Percentiles rank a stretch among this genome's conserved stretches.
Evolutionary conservation across 2,888 invertebrate genomes (phyloP).

Genomic region (Drosophila peninsularis): DNA sequence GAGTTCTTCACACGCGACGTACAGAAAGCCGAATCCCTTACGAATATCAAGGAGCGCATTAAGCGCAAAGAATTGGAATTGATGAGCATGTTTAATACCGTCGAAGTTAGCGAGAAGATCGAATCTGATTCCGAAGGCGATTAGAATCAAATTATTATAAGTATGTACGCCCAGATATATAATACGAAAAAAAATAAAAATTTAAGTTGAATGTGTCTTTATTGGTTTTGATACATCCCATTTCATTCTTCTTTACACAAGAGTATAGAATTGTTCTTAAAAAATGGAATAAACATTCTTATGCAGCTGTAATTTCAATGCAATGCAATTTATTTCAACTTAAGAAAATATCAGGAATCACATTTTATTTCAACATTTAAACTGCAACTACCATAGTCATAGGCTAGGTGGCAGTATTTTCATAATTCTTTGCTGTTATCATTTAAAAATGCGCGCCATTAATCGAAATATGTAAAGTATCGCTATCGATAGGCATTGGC

Average conservation of each 20-base stretch:
- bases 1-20: conserved; percentile 68
- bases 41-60: conserved; percentile 73
- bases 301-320: not conserved
- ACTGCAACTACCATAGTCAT: too few species aligned
- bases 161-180: not conserved
- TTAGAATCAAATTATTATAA: conserved; percentile 8
- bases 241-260: too few species aligned
- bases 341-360: too few species aligned
- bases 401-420: too few species aligned
- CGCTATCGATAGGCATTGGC: conserved; percentile 36
- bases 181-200: conserved; percentile 1
- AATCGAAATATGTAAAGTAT: not conserved
- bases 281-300: not conserved
- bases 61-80: conserved; percentile 79
- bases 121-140: conserved; percentile 28
- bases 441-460: conserved; percentile 5
- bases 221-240: not conserved
- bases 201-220: not conserved
- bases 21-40: conserved; percentile 74
- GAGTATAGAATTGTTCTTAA: too few species aligned
- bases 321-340: not conserved
- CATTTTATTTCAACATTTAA: too few species aligned
- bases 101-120: conserved; percentile 39
- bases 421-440: not conserved
- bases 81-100: conserved; percentile 74